A percentile compares a stretch with the other conserved stretches of the same genome.
These are phyloP conservation scores for Benitochromis conjunctus DNA, from an alignment of 2,113 vertebrate species.

Conservation along the genomic window DNA sequence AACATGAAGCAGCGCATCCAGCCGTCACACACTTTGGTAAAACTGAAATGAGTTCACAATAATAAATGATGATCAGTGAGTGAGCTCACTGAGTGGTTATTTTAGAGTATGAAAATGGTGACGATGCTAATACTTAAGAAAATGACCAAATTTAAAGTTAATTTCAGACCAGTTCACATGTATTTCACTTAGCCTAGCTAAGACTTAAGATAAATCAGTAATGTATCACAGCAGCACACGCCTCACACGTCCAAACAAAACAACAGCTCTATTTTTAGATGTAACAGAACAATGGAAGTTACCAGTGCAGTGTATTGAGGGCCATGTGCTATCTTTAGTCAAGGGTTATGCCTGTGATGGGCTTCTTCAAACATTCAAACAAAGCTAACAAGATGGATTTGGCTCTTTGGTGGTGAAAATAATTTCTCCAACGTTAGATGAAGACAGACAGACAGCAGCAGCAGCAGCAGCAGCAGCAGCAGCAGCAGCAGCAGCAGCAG, in stretches of 20 bases:
- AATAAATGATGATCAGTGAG: neutral
- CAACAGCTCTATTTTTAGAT: neutral
- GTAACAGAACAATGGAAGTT: neutral
- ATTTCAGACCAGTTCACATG: neutral
- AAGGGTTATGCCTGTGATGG: neutral
- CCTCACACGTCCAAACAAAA: neutral
- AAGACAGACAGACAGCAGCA: neutral
- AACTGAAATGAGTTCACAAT: neutral
- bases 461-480: neutral
- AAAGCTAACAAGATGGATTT: neutral
- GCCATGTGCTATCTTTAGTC: neutral
- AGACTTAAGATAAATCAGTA: neutral
- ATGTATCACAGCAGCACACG: neutral
- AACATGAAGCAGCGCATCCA: neutral
- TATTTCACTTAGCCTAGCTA: neutral
- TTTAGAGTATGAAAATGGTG: neutral
- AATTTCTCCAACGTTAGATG: neutral
- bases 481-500: too few species aligned
- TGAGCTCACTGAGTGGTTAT: neutral
- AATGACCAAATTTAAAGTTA: neutral
- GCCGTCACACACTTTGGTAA: neutral
- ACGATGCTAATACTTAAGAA: neutral
- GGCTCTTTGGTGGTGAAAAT: neutral
- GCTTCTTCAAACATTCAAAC: neutral
- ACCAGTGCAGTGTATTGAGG: neutral